These are phyloP conservation scores for Drosophila recens DNA, from an alignment of 2,888 invertebrate species.

Conservation along the genomic window DNA sequence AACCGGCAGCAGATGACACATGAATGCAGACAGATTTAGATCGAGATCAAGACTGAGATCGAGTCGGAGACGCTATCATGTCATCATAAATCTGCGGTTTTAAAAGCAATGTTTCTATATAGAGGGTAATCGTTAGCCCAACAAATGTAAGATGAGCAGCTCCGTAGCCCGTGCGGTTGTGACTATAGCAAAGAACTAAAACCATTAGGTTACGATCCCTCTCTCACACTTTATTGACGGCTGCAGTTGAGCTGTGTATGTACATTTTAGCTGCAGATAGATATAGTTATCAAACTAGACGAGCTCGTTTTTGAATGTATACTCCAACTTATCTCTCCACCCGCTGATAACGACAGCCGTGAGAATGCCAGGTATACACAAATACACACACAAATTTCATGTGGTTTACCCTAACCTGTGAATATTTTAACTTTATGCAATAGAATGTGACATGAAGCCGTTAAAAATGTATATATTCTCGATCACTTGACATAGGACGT, in stretches of 20 bases:
- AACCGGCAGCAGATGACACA: conserved; percentile 10
- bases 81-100: conserved; percentile 31
- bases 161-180: conserved; percentile 43
- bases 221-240: conserved; percentile 34
- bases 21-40: neutral
- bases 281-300: conserved; percentile 51
- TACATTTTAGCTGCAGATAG: conserved; percentile 24
- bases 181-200: conserved; percentile 60
- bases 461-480: too few relatives aligned
- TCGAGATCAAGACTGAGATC: conserved; percentile 3
- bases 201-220: conserved; percentile 18
- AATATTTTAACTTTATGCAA: too few relatives aligned
- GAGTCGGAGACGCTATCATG: conserved; percentile 8
- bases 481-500: too few relatives aligned
- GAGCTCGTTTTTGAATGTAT: conserved; percentile 21
- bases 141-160: neutral
- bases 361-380: conserved; percentile 22
- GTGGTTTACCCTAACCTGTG: too few relatives aligned
- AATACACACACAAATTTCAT: neutral
- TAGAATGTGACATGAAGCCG: too few relatives aligned
- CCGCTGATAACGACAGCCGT: conserved; percentile 13
- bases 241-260: conserved; percentile 22
- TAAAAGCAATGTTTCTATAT: neutral
- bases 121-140: neutral
- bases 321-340: conserved; percentile 48